phyloP scores from a whole-genome alignment of 1,140 invertebrate genomes.

The Drosophila watanabei region DNA sequence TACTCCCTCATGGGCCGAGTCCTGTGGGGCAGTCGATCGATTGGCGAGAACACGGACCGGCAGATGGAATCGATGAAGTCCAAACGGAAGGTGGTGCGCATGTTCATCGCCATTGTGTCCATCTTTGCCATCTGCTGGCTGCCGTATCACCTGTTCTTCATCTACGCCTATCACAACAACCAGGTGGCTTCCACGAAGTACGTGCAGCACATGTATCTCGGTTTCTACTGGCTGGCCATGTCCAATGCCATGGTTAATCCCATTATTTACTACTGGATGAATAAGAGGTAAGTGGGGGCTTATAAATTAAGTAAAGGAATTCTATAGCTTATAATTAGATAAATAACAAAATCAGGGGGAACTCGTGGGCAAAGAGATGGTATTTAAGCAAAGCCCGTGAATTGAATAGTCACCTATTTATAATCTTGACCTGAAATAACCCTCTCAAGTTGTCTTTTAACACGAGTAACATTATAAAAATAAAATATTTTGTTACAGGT shows the following conservation, averaged over 20 bases:
- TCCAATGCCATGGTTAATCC: slow-evolving; percentile 97
- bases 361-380: neutral
- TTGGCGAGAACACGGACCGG: slow-evolving; percentile 94
- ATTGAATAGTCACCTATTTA: too few species aligned
- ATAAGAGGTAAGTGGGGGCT: slow-evolving; percentile 88
- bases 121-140: slow-evolving; percentile 96
- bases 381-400: neutral
- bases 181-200: slow-evolving; percentile 90
- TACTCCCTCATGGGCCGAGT: slow-evolving; percentile 94
- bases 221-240: slow-evolving; percentile 97
- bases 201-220: slow-evolving; percentile 93
- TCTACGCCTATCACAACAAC: slow-evolving; percentile 92
- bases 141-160: slow-evolving; percentile 95
- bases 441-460: neutral
- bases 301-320: neutral
- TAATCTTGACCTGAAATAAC: too few species aligned
- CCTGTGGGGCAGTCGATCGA: slow-evolving; percentile 91
- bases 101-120: slow-evolving; percentile 87
- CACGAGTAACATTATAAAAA: neutral
- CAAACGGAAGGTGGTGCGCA: slow-evolving; percentile 93
- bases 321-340: neutral
- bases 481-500: slow-evolving; percentile 71
- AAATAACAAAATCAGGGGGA: neutral
- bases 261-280: slow-evolving; percentile 97
- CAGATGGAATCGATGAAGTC: slow-evolving; percentile 94